Percentiles rank a stretch among this genome's conserved stretches.
Evolutionary conservation across 2,888 invertebrate species (phyloP).

Genomic region (Chouioia cunea): DNA sequence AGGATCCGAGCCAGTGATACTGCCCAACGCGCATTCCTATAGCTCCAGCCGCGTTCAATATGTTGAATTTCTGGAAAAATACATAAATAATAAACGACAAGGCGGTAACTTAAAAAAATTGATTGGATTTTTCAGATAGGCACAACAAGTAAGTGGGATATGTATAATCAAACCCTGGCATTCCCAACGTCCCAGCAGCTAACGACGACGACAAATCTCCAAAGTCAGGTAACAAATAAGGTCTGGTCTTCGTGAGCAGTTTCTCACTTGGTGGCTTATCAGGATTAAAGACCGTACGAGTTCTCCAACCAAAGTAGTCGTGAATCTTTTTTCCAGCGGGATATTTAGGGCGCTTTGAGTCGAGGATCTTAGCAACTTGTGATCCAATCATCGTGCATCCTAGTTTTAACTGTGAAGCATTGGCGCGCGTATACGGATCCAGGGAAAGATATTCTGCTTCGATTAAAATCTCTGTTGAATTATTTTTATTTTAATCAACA

Average conservation of each 20-base stretch:
- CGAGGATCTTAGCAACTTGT: conserved; percentile 79
- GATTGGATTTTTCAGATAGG: neutral
- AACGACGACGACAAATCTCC: conserved; percentile 74
- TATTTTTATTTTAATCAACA: conserved; percentile 60
- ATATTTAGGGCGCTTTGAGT: conserved; percentile 76
- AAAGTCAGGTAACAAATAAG: conserved; percentile 73
- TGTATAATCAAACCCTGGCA: conserved; percentile 76
- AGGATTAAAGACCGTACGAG: conserved; percentile 71
- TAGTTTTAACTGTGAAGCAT: conserved; percentile 70
- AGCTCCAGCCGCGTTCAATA: conserved; percentile 85
- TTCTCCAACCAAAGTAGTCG: conserved; percentile 79
- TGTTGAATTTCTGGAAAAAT: conserved; percentile 75
- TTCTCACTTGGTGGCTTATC: neutral
- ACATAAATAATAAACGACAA: neutral
- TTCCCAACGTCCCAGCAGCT: conserved; percentile 77
- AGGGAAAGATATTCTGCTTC: conserved; percentile 80
- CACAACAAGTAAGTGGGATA: no score
- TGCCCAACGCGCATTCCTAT: conserved; percentile 85
- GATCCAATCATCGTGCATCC: conserved; percentile 79
- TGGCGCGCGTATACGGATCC: conserved; percentile 80
- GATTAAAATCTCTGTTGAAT: conserved; percentile 78
- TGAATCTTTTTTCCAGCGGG: conserved; percentile 76
- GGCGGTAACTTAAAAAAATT: neutral
- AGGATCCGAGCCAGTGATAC: conserved; percentile 77
- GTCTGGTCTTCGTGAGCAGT: conserved; percentile 9